A percentile compares a stretch with the other conserved stretches of the same genome.
phyloP scores from a whole-genome alignment of 1,140 invertebrate genomes.

The Dreissena polymorpha region DNA sequence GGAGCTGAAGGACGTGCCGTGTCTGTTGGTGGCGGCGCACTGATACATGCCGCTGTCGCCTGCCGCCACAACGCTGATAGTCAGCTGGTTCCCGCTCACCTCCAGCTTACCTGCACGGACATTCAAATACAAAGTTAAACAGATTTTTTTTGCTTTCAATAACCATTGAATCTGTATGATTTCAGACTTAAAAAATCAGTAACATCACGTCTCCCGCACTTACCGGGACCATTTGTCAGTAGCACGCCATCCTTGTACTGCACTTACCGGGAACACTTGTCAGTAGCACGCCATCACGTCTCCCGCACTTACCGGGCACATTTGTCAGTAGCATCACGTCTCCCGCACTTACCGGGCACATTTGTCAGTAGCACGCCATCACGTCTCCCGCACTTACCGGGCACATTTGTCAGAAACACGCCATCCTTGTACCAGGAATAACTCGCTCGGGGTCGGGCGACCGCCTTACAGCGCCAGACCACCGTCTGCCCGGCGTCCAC shows the following conservation, averaged over 20 bases:
- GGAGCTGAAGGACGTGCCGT: conserved; percentile 92
- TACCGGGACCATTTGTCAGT: too few relatives aligned
- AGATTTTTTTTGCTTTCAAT: too few relatives aligned
- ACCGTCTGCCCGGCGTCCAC: conserved; percentile 90
- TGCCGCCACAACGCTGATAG: conserved; percentile 73
- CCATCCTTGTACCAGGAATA: conserved; percentile 92
- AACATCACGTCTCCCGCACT: too few relatives aligned
- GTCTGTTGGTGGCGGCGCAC: conserved; percentile 91
- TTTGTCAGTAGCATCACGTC: too few relatives aligned
- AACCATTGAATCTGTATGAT: too few relatives aligned
- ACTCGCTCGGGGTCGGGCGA: conserved; percentile 94
- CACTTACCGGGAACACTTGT: too few relatives aligned
- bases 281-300: too few relatives aligned
- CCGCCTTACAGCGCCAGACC: conserved; percentile 96
- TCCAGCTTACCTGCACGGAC: conserved; percentile 37
- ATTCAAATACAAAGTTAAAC: neutral
- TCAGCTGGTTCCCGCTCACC: conserved; percentile 18
- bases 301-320: too few relatives aligned
- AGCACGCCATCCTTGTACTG: too few relatives aligned
- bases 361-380: too few relatives aligned
- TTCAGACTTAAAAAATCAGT: too few relatives aligned
- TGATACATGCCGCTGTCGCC: conserved; percentile 95
- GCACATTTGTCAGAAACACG: conserved; percentile 76
- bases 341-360: too few relatives aligned
- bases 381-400: conserved; percentile 16